Evolutionary conservation across 92 coral and sea anemone genomes (phyloP), one percentile per base, ranked within the genome.

Genomic region (Porites lobata): DNA sequence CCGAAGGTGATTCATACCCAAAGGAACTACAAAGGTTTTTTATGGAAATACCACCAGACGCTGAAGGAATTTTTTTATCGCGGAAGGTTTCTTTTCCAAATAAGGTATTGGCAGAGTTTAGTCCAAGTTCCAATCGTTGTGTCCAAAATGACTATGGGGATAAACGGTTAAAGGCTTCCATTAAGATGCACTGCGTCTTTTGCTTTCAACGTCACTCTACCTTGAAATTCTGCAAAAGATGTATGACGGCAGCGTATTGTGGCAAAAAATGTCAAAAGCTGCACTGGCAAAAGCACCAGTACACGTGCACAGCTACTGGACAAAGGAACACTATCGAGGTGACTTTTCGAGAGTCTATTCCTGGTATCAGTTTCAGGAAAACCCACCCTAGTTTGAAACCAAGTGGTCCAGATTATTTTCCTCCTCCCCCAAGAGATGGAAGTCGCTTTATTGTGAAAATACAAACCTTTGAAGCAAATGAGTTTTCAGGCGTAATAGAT

Each of bases 361-460:
- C 15, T 7, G 29, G 29, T 26, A 26, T 26, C 1, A 26, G 29
- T 26, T 26, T 26, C 29, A 26, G 29, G 29, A 26, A 26, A 26
- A 1, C 62, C 22, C 4, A 7, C 56, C 78, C 78, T 57, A 77
- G 90, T 54, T 9, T 86, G 26, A 65, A 72, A 20, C 85, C 85
- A 7, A 24, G 75, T 14, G 85, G 90, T 14, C 90, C 90, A 20
- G 29, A 15, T 19, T 56, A 69, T 12, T 85, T 79, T 4, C 26
- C 80, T 2, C 52, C 61, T 59, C 86, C 86, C 0, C 85, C 90
- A n/a, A 57, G 50, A 79, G 21, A 50, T n/a, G 90, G 90, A 57
- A 63, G 64, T 9, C 90, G 90, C 38, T 86, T 86, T 21, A 24
- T 86, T 12, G 90, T 86, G n/a, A 86, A 86, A 58, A 0, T 86